Conservation (phyloP, 2,888 invertebrate genomes). For the Myathropa florea region DNA sequence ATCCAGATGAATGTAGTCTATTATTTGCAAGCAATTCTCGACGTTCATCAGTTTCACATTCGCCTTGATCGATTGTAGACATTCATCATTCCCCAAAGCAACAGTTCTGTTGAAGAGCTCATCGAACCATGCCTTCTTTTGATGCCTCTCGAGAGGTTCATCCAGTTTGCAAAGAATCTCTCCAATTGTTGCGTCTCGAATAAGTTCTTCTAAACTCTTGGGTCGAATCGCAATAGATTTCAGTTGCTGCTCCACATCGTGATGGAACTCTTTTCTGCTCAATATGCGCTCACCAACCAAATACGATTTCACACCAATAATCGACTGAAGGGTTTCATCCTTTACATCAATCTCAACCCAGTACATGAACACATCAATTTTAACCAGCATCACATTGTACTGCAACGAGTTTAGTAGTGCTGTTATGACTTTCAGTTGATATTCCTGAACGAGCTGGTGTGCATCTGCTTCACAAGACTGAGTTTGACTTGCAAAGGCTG, state of each 20-base stretch:
- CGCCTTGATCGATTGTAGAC: constrained; percentile 73
- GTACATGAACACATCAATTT: constrained; percentile 75
- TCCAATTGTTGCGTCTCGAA: constrained; percentile 74
- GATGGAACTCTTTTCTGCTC: constrained; percentile 72
- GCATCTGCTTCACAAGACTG: constrained; percentile 9
- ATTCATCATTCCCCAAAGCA: constrained; percentile 76
- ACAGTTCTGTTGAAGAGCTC: constrained; percentile 74
- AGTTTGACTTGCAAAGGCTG: constrained; percentile 60
- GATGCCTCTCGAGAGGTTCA: constrained; percentile 50
- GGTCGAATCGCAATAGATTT: constrained; percentile 75
- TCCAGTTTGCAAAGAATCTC: constrained; percentile 75
- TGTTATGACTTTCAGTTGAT: constrained; percentile 74
- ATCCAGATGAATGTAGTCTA: constrained; percentile 71
- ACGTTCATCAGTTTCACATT: constrained; percentile 72
- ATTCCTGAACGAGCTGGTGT: constrained; percentile 66
- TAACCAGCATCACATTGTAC: constrained; percentile 75
- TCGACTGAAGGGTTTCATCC: constrained; percentile 74
- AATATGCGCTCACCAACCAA: constrained; percentile 73
- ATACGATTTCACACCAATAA: constrained; percentile 74
- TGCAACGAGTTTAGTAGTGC: constrained; percentile 75
- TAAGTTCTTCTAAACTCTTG: constrained; percentile 73
- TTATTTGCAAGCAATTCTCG: constrained; percentile 72
- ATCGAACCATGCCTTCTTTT: constrained; percentile 73
- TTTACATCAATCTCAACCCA: constrained; percentile 76
- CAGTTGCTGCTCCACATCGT: constrained; percentile 74